These are phyloP conservation scores for Microctenopoma steveboyesi DNA, from an alignment of 2,797 vertebrate species.

Conservation along the genomic window DNA sequence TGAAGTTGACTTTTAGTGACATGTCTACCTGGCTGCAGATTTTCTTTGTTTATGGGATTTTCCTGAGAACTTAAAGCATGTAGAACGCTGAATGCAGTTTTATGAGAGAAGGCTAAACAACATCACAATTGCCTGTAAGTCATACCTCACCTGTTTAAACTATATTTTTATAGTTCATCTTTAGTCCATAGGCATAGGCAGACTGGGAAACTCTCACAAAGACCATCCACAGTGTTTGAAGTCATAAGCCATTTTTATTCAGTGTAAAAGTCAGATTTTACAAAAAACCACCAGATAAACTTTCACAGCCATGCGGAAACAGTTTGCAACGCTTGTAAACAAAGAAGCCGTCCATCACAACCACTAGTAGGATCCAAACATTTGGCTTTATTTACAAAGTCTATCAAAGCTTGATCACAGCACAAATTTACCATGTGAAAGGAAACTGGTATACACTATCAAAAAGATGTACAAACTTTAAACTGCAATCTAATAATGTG, in stretches of 20 bases:
- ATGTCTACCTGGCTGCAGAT: too few species aligned
- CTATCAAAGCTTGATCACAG: slow-evolving; percentile 90
- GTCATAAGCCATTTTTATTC: slow-evolving; percentile 90
- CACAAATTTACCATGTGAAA: slow-evolving; percentile 93
- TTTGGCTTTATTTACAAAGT: slow-evolving; percentile 93
- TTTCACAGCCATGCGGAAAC: slow-evolving; percentile 97
- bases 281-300: slow-evolving; percentile 90
- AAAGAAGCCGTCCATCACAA: slow-evolving; percentile 85
- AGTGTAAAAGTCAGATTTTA: slow-evolving; percentile 97
- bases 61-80: too few species aligned
- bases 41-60: too few species aligned
- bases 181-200: too few species aligned
- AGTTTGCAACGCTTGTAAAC: slow-evolving; percentile 90
- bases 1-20: too few species aligned
- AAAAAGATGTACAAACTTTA: slow-evolving; percentile 95
- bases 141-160: too few species aligned
- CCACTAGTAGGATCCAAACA: slow-evolving; percentile 83
- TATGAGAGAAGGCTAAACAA: too few species aligned
- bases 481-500: slow-evolving; percentile 90
- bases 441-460: slow-evolving; percentile 87
- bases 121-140: too few species aligned
- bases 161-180: too few species aligned
- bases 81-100: too few species aligned
- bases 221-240: slow-evolving; percentile 11
- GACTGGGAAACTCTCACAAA: too few species aligned